Evolutionary conservation across 2,797 vertebrate genomes (phyloP).

Genomic region (Tolypeutes matacus): DNA sequence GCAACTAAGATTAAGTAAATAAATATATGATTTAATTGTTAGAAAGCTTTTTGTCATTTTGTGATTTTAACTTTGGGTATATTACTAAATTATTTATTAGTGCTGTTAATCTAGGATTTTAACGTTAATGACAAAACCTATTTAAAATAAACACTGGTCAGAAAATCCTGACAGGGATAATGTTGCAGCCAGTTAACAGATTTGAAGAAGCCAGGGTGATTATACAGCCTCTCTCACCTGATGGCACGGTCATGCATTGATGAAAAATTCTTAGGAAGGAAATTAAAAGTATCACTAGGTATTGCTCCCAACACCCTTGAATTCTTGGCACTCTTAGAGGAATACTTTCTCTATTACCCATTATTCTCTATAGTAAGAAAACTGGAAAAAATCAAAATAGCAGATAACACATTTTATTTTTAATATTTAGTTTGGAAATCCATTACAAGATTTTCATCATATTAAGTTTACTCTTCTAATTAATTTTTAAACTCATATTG

Average conservation of each 20-base stretch:
- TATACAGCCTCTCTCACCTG: background rate
- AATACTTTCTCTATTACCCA: constrained; percentile 33
- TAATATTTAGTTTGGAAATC: constrained; percentile 60
- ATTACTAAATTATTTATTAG: constrained; percentile 23
- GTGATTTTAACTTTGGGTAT: background rate
- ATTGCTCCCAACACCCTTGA: background rate
- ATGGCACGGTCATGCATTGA: background rate
- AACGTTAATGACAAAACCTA: constrained; percentile 39
- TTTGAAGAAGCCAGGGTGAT: background rate
- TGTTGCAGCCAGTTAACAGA: background rate
- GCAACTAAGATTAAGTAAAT: constrained; percentile 51
- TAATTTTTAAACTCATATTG: constrained; percentile 52
- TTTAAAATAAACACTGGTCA: constrained; percentile 30
- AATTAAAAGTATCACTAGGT: constrained; percentile 57
- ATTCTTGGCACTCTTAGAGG: constrained; percentile 2
- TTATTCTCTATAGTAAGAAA: constrained; percentile 49
- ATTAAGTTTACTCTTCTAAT: constrained; percentile 61
- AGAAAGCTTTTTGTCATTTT: background rate
- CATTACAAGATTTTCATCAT: constrained; percentile 54
- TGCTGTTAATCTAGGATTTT: background rate
- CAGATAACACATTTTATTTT: constrained; percentile 54
- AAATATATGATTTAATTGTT: constrained; percentile 27
- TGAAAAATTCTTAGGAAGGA: background rate
- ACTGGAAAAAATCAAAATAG: background rate
- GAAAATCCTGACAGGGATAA: background rate